phyloP scores from a whole-genome alignment of 2,113 vertebrate species.

The Tinamus guttatus region DNA sequence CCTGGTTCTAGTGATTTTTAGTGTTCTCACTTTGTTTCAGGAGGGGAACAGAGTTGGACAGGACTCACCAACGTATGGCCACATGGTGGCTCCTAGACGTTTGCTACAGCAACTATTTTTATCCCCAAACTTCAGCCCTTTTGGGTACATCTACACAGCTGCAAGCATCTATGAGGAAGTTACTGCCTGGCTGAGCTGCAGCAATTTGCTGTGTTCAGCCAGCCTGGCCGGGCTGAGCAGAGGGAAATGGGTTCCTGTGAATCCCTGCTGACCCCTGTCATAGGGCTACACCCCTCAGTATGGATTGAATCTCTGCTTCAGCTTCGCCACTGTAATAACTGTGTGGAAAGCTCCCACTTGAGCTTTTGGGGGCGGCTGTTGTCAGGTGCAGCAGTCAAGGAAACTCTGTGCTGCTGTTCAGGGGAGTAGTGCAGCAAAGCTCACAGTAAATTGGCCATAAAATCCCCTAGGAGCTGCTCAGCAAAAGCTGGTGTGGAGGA shows the following conservation, averaged over 20 bases:
- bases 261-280: not conserved
- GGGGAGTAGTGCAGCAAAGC: not conserved
- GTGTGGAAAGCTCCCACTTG: not conserved
- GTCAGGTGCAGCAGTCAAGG: not conserved
- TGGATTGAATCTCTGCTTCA: rapidly evolving
- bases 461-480: not conserved
- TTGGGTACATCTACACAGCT: not conserved
- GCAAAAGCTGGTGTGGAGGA: not conserved
- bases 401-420: not conserved
- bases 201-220: not conserved
- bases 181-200: not conserved
- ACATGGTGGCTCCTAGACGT: not conserved
- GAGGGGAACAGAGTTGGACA: not conserved
- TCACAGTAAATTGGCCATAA: not conserved
- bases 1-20: not conserved
- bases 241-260: not conserved
- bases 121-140: not conserved
- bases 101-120: not conserved
- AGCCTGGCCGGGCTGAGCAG: not conserved
- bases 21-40: not conserved
- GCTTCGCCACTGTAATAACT: rapidly evolving
- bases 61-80: not conserved
- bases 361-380: not conserved
- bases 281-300: not conserved
- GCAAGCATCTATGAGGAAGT: not conserved